phyloP scores from a whole-genome alignment of 2,113 vertebrate genomes.

The Sula dactylatra region DNA sequence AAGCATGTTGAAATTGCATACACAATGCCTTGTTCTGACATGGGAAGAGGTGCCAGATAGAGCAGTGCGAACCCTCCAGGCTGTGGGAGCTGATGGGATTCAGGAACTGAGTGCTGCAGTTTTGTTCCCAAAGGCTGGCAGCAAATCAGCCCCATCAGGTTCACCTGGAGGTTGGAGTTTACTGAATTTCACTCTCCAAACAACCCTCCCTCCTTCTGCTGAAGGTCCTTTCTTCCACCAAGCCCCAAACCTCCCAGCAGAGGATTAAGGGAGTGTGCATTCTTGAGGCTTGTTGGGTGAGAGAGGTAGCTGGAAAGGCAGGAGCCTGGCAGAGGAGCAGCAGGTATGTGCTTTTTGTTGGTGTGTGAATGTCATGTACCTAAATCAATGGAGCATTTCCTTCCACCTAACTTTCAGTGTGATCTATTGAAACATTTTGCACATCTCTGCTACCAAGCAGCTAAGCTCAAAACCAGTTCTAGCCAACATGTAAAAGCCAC shows the following conservation, averaged over 20 bases:
- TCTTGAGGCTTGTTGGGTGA: slow-evolving; percentile 7
- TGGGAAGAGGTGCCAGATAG: slow-evolving; percentile 61
- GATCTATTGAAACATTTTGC: not conserved
- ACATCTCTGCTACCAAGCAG: not conserved
- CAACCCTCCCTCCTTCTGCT: not conserved
- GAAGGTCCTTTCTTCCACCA: slow-evolving; percentile 18
- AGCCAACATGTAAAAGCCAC: not conserved
- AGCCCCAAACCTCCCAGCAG: not conserved
- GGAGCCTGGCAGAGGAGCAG: not conserved
- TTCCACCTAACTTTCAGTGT: not conserved
- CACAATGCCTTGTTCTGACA: slow-evolving; percentile 71
- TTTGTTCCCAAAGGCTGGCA: slow-evolving; percentile 50
- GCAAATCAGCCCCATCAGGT: slow-evolving; percentile 51
- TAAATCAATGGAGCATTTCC: not conserved
- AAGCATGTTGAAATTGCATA: slow-evolving; percentile 72
- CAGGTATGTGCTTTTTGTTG: not conserved
- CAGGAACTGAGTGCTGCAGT: slow-evolving; percentile 16
- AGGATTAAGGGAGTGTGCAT: slow-evolving; percentile 39
- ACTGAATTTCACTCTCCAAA: slow-evolving; percentile 40
- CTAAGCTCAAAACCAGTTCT: not conserved
- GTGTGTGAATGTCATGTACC: not conserved
- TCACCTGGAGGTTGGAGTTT: slow-evolving; percentile 58
- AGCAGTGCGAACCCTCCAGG: slow-evolving; percentile 47
- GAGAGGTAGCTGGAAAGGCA: not conserved
- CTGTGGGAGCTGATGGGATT: slow-evolving; percentile 41